A percentile compares a stretch with the other conserved stretches of the same genome.
Conservation (phyloP, 2,113 vertebrate genomes). For the Paratilapia polleni region DNA sequence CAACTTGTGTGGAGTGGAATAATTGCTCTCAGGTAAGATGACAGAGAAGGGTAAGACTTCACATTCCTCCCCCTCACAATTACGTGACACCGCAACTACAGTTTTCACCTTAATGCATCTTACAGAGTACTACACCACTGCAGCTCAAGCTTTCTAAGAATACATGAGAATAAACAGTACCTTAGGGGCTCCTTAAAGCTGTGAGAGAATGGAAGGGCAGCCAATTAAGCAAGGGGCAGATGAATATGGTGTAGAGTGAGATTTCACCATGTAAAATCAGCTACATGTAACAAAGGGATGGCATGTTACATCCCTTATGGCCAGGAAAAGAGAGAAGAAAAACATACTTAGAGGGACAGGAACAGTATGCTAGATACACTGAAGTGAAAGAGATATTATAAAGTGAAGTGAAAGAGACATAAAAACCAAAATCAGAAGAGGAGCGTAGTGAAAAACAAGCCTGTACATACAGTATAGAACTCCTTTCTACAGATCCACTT, state of each 20-base stretch:
- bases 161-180: not conserved
- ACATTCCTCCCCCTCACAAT: not conserved
- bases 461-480: slow-evolving; percentile 27
- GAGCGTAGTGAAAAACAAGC: not conserved
- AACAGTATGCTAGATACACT: not conserved
- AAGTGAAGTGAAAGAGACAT: not conserved
- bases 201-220: slow-evolving; percentile 3
- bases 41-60: not conserved
- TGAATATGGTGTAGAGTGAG: not conserved
- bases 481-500: slow-evolving; percentile 37
- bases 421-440: not conserved
- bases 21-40: not conserved
- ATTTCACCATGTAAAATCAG: not conserved
- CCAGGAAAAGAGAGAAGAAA: not conserved
- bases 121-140: not conserved
- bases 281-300: not conserved
- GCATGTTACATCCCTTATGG: not conserved
- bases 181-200: not conserved
- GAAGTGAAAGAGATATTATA: not conserved
- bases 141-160: not conserved
- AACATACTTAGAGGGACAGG: not conserved
- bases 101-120: slow-evolving; percentile 4
- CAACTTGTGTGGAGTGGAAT: not conserved
- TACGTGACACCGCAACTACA: not conserved
- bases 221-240: slow-evolving; percentile 23